These are phyloP conservation scores for Copsychus sechellarum DNA, from an alignment of 2,113 vertebrate species.

Conservation along the genomic window DNA sequence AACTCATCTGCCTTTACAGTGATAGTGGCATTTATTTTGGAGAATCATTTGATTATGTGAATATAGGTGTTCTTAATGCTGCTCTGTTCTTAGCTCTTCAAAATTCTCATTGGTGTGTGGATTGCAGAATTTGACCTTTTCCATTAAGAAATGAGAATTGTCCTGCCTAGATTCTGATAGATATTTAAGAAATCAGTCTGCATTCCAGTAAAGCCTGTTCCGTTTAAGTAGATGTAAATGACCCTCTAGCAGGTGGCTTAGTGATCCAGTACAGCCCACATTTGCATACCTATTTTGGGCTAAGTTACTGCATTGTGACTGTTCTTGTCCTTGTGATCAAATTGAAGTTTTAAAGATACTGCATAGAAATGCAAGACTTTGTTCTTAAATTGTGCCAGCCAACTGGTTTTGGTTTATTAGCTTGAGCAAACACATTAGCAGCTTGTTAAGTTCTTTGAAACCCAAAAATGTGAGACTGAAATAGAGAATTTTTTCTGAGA, in stretches of 20 bases:
- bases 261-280: slow-evolving; percentile 5
- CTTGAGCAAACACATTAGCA: neutral
- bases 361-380: neutral
- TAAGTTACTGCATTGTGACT: slow-evolving; percentile 24
- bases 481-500: neutral
- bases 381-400: neutral
- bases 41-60: neutral
- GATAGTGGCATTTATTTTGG: neutral
- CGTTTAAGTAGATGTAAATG: slow-evolving; percentile 45
- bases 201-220: neutral
- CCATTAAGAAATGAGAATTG: neutral
- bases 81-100: neutral
- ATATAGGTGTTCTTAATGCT: neutral
- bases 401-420: neutral
- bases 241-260: neutral
- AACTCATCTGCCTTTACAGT: neutral
- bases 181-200: neutral
- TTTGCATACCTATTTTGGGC: slow-evolving; percentile 61
- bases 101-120: neutral
- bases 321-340: slow-evolving; percentile 25
- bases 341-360: neutral
- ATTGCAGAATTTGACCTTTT: neutral
- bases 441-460: neutral
- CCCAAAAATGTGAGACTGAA: neutral
- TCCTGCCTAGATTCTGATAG: neutral